Percentiles rank a stretch among this genome's conserved stretches.
Evolutionary conservation across 2,888 invertebrate genomes (phyloP).

Genomic region (Melieria picta): DNA sequence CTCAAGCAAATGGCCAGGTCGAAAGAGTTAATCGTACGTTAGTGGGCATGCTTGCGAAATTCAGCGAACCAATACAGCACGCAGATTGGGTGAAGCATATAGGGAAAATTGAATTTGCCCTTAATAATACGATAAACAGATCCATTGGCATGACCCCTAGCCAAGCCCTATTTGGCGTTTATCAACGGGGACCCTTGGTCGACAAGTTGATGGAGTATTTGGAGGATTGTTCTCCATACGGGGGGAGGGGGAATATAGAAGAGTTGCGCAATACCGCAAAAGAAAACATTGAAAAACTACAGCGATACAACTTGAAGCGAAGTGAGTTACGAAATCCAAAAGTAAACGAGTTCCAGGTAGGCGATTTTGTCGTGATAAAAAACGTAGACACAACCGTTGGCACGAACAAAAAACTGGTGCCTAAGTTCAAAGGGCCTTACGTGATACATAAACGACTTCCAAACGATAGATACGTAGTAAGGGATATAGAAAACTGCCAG

Average conservation of each 20-base stretch:
- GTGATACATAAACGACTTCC: slow-evolving; percentile 25
- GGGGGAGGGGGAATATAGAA: slow-evolving; percentile 15
- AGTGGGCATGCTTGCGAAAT: slow-evolving; percentile 30
- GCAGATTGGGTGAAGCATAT: slow-evolving; percentile 34
- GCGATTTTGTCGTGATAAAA: slow-evolving; percentile 25
- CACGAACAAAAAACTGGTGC: slow-evolving; percentile 22
- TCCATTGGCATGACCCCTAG: slow-evolving; percentile 22
- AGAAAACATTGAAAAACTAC: too few relatives aligned
- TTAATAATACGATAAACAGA: slow-evolving; percentile 27
- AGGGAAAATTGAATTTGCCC: slow-evolving; percentile 27
- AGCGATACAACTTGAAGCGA: slow-evolving; percentile 2
- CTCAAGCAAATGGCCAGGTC: slow-evolving; percentile 23
- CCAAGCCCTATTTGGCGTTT: slow-evolving; percentile 16
- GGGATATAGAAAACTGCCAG: too few relatives aligned
- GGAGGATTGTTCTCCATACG: too few relatives aligned
- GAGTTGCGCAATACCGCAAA: too few relatives aligned
- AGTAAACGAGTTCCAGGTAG: slow-evolving; percentile 7
- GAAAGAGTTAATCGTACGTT: slow-evolving; percentile 26
- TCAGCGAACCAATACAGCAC: slow-evolving; percentile 24
- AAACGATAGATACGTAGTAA: slow-evolving; percentile 34
- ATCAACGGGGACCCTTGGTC: slow-evolving; percentile 20
- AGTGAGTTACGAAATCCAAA: background rate
- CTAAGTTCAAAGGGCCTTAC: slow-evolving; percentile 32
- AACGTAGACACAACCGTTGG: slow-evolving; percentile 27
- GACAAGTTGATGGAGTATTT: slow-evolving; percentile 35